Conservation (phyloP, 1,140 invertebrate genomes). For the Nebria ingens region DNA sequence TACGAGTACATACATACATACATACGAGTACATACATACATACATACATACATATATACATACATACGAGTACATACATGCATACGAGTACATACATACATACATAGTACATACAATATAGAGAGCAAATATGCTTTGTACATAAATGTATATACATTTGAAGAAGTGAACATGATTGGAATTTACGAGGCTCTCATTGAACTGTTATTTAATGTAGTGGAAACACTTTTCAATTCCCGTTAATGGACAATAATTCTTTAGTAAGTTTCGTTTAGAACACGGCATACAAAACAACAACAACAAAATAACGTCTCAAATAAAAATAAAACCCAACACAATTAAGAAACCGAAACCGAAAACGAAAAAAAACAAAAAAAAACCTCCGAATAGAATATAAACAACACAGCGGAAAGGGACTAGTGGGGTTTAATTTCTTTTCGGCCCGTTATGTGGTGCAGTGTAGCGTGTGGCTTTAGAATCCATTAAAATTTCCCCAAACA, state of each 20-base stretch:
- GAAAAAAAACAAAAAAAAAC: neutral
- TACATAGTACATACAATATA: neutral
- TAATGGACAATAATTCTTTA: too few species aligned
- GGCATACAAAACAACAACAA: too few species aligned
- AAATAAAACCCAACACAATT: neutral
- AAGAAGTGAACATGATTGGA: too few species aligned
- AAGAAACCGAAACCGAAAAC: neutral
- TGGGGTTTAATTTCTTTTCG: slow-evolving; percentile 1
- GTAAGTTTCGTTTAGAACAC: too few species aligned
- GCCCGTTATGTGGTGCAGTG: neutral
- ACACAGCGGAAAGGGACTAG: too few species aligned
- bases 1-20: too few species aligned
- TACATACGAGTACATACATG: neutral
- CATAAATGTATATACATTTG: too few species aligned
- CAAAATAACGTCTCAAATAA: too few species aligned
- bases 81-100: neutral
- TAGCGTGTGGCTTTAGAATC: slow-evolving; percentile 4
- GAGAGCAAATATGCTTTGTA: too few species aligned
- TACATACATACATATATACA: slow-evolving; percentile 1
- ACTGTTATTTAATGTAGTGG: too few species aligned
- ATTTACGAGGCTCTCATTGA: too few species aligned
- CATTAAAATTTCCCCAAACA: slow-evolving; percentile 7
- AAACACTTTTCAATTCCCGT: too few species aligned
- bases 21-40: slow-evolving; percentile 3
- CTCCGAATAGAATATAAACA: neutral